These are phyloP conservation scores for Alitta virens DNA, from an alignment of 2,888 invertebrate species.

Conservation along the genomic window DNA sequence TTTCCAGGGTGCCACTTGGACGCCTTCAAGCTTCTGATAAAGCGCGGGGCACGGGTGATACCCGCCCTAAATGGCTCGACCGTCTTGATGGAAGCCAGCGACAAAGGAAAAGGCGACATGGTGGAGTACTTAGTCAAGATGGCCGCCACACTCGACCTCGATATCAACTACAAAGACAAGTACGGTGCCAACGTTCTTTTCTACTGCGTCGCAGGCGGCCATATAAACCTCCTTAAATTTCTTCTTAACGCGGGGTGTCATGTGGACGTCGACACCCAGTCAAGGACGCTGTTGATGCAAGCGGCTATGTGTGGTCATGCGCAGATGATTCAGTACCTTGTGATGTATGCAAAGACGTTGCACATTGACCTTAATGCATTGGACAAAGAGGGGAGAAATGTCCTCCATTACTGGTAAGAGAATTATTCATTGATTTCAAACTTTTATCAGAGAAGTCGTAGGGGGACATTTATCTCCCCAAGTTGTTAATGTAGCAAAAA, in stretches of 20 bases:
- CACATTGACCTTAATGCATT: constrained; percentile 25
- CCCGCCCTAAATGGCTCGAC: constrained; percentile 28
- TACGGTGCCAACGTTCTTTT: constrained; percentile 30
- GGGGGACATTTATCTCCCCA: neutral
- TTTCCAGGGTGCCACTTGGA: constrained; percentile 27
- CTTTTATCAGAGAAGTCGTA: no score
- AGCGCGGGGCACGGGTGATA: constrained; percentile 26
- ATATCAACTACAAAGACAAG: constrained; percentile 23
- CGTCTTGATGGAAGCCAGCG: constrained; percentile 32
- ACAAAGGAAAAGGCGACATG: constrained; percentile 25
- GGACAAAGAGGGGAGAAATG: constrained; percentile 29
- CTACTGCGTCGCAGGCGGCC: constrained; percentile 32
- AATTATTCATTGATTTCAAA: no score
- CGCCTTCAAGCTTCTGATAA: constrained; percentile 26
- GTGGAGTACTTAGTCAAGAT: constrained; percentile 21
- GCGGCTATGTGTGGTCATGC: constrained; percentile 27
- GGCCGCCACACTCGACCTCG: constrained; percentile 22
- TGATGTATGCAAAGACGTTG: constrained; percentile 16
- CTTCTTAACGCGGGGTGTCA: constrained; percentile 29
- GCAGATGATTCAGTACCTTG: constrained; percentile 26
- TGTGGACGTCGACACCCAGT: constrained; percentile 20
- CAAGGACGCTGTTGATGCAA: constrained; percentile 30
- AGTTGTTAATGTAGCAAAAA: neutral
- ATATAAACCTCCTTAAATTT: constrained; percentile 21
- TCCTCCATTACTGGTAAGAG: constrained; percentile 32